Base-by-base conservation (phyloP, 1,140 invertebrate species). In the Ips typographus region DNA sequence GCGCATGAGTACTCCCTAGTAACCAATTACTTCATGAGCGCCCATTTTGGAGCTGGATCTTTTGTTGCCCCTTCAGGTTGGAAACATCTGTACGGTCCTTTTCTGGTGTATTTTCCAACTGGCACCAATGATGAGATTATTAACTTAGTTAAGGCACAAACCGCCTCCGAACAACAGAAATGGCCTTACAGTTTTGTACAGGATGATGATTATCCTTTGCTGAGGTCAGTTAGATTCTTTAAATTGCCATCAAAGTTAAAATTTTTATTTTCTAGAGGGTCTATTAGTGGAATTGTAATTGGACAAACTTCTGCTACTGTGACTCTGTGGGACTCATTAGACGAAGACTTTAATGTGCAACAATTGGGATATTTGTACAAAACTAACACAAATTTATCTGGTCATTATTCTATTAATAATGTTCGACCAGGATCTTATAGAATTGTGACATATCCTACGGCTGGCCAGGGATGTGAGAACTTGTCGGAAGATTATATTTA, bases 341-440 rank as follows among this genome's bases (percentile, higher is more conserved):
- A 65, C 8, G 52, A 66, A 57, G 8, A 37, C 39, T 44, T 38
- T 57, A 55, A 66, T 47, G n/a, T 57, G 8, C 53, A 66, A 38
- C 40, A 58, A 40, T 38, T 57, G 40, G 53, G 55, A 3, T 66
- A 66, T 57, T 66, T 66, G 37, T 66, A 65, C 42, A 58, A 2
- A 38, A 57, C 53, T 2, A 66, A 57, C 22, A 66, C 64, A 2
- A 55, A 66, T 44, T 2, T 41, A 7, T n/a, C 36, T 1, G 64
- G 64, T 6, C n/a, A 66, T 57, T 66, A 39, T 47, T 47, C 44
- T 57, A 66, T 66, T 22, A 38, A 66, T 38, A 44, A 44, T 22
- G 37, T 66, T 6, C 64, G 64, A 47, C 64, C 64, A 7, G 64
- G 64, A 57, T 57, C n/a, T 36, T 66, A 66, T 56, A 66, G 49